These are phyloP conservation scores for Gadopsis marmoratus DNA, from an alignment of 2,797 vertebrate species.

Conservation along the genomic window DNA sequence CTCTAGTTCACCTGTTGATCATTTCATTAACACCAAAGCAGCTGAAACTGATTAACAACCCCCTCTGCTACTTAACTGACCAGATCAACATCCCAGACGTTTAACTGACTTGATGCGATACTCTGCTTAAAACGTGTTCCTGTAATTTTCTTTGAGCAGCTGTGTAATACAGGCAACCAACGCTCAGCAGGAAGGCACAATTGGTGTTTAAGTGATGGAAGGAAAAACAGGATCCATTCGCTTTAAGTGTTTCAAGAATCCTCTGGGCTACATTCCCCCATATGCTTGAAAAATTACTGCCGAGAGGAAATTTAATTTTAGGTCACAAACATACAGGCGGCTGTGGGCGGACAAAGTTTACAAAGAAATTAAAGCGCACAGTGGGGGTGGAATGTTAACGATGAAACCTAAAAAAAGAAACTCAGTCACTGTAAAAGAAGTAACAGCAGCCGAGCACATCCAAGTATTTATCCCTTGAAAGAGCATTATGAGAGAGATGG, in stretches of 20 bases:
- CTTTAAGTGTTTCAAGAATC: conserved; percentile 37
- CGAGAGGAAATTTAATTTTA: conserved; percentile 67
- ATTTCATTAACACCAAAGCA: no score
- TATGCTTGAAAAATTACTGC: conserved; percentile 49
- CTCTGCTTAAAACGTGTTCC: no score
- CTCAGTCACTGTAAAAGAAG: conserved; percentile 46
- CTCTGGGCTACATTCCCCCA: not conserved
- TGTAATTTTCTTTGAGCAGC: no score
- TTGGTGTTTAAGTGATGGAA: conserved; percentile 32
- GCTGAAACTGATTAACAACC: no score
- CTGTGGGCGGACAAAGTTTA: conserved; percentile 61
- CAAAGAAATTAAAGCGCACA: conserved; percentile 58
- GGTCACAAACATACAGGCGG: conserved; percentile 56
- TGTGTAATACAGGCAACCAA: not conserved
- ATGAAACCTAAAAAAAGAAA: conserved; percentile 60
- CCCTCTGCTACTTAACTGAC: no score
- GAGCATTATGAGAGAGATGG: conserved; percentile 29
- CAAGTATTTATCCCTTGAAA: conserved; percentile 41
- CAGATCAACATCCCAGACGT: no score
- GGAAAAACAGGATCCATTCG: conserved; percentile 44
- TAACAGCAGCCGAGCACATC: conserved; percentile 27
- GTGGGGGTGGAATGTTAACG: conserved; percentile 51
- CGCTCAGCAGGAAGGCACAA: conserved; percentile 20
- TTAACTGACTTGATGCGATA: no score
- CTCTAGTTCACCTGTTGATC: no score